Evolutionary conservation across 2,888 invertebrate genomes (phyloP).

Genomic region (Drosophila austrosaltans): DNA sequence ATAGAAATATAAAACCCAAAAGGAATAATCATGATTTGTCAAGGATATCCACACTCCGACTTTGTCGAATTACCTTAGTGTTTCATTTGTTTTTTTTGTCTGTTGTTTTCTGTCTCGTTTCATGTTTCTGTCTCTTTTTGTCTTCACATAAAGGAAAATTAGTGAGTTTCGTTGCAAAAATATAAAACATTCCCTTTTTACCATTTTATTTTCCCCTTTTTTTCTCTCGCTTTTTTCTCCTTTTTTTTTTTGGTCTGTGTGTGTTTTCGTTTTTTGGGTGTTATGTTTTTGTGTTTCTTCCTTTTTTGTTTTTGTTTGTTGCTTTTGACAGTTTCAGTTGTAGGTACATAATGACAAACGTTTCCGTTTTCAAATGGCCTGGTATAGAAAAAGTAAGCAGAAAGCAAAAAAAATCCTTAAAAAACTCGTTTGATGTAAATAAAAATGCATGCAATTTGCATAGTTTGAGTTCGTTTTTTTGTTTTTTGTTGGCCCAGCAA

Average conservation of each 20-base stretch:
- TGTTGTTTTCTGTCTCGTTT: constrained; percentile 53
- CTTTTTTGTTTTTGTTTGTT: constrained; percentile 36
- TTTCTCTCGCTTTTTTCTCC: constrained; percentile 4
- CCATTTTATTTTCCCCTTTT: constrained; percentile 37
- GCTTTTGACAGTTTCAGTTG: constrained; percentile 55
- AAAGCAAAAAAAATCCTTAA: constrained; percentile 42
- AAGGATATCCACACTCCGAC: constrained; percentile 48
- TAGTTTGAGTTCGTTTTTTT: constrained; percentile 40
- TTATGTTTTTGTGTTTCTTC: constrained; percentile 7
- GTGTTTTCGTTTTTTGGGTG: background rate
- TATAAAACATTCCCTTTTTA: constrained; percentile 57
- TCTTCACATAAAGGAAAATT: constrained; percentile 75
- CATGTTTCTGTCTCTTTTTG: constrained; percentile 66
- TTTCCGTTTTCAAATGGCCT: constrained; percentile 63
- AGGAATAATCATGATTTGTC: background rate
- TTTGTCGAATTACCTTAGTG: constrained; percentile 40
- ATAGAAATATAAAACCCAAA: background rate
- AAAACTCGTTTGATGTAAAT: constrained; percentile 61
- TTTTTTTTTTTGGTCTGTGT: constrained; percentile 21
- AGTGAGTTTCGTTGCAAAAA: constrained; percentile 67
- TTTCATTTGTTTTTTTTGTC: constrained; percentile 28
- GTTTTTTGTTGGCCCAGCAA: background rate
- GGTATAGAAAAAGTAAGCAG: constrained; percentile 15
- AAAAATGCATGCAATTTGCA: constrained; percentile 51
- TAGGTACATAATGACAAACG: constrained; percentile 71